A percentile compares a stretch with the other conserved stretches of the same genome.
Evolutionary conservation across 2,888 invertebrate species (phyloP).

Genomic region (Dorcus hopei): DNA sequence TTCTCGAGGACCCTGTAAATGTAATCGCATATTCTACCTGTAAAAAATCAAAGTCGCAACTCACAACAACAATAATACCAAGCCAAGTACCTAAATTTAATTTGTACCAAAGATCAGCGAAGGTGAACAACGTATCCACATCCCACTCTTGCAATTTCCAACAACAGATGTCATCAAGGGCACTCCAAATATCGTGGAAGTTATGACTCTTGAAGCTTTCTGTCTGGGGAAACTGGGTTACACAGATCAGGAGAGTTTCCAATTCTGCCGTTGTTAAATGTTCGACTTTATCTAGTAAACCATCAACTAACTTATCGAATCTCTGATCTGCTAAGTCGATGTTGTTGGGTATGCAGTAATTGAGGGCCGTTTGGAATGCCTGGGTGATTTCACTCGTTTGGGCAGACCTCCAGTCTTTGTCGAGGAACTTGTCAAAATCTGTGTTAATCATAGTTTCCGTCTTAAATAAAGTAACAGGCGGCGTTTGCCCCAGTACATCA

Average conservation of each 20-base stretch:
- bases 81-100: conserved; percentile 46
- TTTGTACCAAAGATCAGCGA: conserved; percentile 64
- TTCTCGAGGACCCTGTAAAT: conserved; percentile 54
- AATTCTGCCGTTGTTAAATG: conserved; percentile 59
- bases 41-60: conserved; percentile 18
- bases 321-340: conserved; percentile 38
- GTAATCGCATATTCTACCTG: conserved; percentile 57
- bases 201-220: conserved; percentile 55
- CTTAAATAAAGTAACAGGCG: not conserved
- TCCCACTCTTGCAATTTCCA: conserved; percentile 52
- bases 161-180: conserved; percentile 64
- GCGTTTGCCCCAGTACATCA: conserved; percentile 9
- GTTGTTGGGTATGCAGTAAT: conserved; percentile 35
- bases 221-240: conserved; percentile 55
- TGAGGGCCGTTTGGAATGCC: conserved; percentile 34
- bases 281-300: conserved; percentile 52
- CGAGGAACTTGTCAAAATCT: conserved; percentile 28
- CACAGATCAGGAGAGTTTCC: conserved; percentile 51
- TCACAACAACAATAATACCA: not conserved
- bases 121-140: conserved; percentile 54
- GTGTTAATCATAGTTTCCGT: not conserved
- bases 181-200: conserved; percentile 63
- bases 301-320: conserved; percentile 46
- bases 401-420: conserved; percentile 34
- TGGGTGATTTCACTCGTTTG: conserved; percentile 36